Evolutionary conservation across 2,113 vertebrate genomes (phyloP).

Genomic region (Sinocyclocheilus anophthalmus): DNA sequence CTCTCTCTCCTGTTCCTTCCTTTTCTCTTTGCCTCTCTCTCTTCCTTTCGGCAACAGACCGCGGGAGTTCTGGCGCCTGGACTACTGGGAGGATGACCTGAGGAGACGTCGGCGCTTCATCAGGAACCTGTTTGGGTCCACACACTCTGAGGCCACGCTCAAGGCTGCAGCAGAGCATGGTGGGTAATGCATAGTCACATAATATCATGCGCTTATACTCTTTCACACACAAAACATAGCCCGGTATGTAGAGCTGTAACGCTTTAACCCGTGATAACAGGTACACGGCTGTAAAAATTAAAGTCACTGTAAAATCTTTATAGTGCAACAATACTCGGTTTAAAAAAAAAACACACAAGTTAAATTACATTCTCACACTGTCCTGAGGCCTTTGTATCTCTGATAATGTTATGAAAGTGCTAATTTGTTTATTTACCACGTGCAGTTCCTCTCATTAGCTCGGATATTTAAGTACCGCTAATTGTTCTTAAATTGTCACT

Average conservation of each 20-base stretch:
- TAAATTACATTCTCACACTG: not conserved
- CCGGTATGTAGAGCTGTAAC: not conserved
- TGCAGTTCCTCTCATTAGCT: constrained; percentile 10
- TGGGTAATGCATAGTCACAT: constrained; percentile 76
- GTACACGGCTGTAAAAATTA: constrained; percentile 75
- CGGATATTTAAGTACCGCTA: constrained; percentile 15
- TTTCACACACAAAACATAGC: not conserved
- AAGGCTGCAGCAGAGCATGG: constrained; percentile 91
- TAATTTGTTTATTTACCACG: constrained; percentile 27
- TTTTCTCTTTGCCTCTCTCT: not conserved
- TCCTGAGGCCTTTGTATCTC: not conserved
- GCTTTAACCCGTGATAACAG: constrained; percentile 55
- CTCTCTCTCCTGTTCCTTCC: too few relatives aligned
- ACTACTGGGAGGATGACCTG: constrained; percentile 99
- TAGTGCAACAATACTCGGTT: constrained; percentile 59
- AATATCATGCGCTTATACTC: not conserved
- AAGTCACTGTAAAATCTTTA: constrained; percentile 74
- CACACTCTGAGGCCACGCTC: constrained; percentile 95
- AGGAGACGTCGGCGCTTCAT: constrained; percentile 97
- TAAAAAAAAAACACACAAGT: not conserved
- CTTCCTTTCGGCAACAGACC: constrained; percentile 91
- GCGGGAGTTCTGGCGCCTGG: constrained; percentile 99
- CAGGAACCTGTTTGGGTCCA: constrained; percentile 95
- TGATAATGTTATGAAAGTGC: not conserved
- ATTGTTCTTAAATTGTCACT: constrained; percentile 36